phyloP scores from a whole-genome alignment of 2,797 vertebrate genomes.

The Staurois parvus region DNA sequence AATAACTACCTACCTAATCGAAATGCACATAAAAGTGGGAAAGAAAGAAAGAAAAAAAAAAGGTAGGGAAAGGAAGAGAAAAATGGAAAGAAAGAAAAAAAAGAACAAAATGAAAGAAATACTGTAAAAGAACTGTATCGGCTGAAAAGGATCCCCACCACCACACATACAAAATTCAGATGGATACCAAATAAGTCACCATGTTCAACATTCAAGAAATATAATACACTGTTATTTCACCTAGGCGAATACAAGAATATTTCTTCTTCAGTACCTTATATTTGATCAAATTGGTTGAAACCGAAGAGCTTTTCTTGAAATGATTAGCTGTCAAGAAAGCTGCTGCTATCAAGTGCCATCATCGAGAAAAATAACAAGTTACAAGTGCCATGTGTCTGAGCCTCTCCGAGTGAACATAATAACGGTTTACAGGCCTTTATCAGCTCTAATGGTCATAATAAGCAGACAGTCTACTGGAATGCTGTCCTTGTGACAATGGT shows the following conservation, averaged over 20 bases:
- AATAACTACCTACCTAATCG: too few species aligned
- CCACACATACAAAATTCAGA: neutral
- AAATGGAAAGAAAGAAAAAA: too few species aligned
- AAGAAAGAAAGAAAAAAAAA: too few species aligned
- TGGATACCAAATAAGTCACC: too few species aligned
- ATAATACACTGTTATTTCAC: neutral
- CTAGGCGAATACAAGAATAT: neutral
- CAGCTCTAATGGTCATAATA: neutral
- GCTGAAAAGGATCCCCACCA: neutral
- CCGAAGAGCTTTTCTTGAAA: constrained; percentile 29
- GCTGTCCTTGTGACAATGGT: neutral
- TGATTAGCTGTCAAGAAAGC: constrained; percentile 26
- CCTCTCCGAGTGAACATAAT: constrained; percentile 14
- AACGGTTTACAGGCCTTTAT: neutral
- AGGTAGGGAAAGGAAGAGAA: too few species aligned
- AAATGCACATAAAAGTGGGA: too few species aligned
- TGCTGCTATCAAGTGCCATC: neutral
- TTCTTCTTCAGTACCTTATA: constrained; percentile 4
- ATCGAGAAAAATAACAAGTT: constrained; percentile 24
- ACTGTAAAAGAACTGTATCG: neutral
- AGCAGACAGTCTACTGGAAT: neutral
- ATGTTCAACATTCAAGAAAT: neutral
- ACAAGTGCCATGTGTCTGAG: constrained; percentile 15
- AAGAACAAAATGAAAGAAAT: neutral
- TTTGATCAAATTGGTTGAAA: constrained; percentile 24